Evolutionary conservation across 2,797 vertebrate species (phyloP), one percentile per base, ranked within the genome.

Genomic region (Enteromius unitaeniatus): DNA sequence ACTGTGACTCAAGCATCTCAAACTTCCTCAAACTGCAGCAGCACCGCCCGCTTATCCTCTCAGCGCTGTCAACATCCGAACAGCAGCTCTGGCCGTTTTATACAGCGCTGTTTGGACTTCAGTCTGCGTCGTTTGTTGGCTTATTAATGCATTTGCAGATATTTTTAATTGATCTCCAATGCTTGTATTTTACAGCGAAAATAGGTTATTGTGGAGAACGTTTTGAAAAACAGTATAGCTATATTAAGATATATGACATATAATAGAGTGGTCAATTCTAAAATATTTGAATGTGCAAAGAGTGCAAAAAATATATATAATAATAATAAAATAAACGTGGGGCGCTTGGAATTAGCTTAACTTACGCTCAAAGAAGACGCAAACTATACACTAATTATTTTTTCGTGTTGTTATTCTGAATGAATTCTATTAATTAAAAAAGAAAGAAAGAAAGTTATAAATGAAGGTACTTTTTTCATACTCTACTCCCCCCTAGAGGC

Each of bases 21-120:
- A 84, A 86, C 79, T 82, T 60, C 82, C 60, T 85, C 37, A 49
- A 68, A 49, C 84, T 85, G 75, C 75, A 87, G 84, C 70, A 88
- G 87, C 87, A 78, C 87, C 87, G 75, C 87, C 87, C 85, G 87
- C 21, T 69, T 37, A 55, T 28, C 37, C 11, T 79, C 31, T 69
- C 62, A 23, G 51, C 74, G 62, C n/a, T 14, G 67, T 60, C 75
- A 77, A 83, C 65, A 77, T 69, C 40, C 75, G 75, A 78, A 34
- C 21, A 53, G 31, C 60, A 58, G 62, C 55, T 11, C 45, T 40
- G 23, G 14, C n/a, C 28, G 0, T 13, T 6, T 73, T 2, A 47
- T 0, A 55, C 4, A 26, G 14, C 23, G 0, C 0, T 6, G 47
- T 15, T 34, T 51, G n/a, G 13, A 40, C 13, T 3, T 11, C 26